A percentile compares a stretch with the other conserved stretches of the same genome.
Conservation (phyloP, 2,888 invertebrate genomes). For the Spatulosminthurus flaviceps region DNA sequence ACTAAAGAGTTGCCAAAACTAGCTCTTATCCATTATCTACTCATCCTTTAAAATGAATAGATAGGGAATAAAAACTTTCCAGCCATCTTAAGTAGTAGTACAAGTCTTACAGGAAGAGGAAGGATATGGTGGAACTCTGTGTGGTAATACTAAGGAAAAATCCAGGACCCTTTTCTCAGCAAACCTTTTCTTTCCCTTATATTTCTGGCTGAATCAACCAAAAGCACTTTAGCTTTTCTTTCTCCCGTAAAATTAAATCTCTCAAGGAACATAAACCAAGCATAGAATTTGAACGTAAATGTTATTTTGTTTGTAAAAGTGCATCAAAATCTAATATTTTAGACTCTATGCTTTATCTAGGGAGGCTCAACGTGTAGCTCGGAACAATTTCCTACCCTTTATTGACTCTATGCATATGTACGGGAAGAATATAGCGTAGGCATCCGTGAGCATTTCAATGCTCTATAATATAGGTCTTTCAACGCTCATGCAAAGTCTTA, state of each 20-base stretch:
- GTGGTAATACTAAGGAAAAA: too few species aligned
- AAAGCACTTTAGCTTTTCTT: neutral
- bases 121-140: neutral
- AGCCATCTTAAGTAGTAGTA: neutral
- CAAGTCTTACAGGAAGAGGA: neutral
- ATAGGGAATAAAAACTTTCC: constrained; percentile 19
- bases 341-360: neutral
- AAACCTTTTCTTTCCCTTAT: neutral
- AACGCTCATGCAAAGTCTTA: too few species aligned
- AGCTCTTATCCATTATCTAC: constrained; percentile 39
- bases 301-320: neutral
- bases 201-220: constrained; percentile 31
- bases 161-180: neutral
- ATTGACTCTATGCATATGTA: too few species aligned
- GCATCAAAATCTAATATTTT: neutral
- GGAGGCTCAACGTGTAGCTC: too few species aligned
- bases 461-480: too few species aligned
- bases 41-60: constrained; percentile 41
- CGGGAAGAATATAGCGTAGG: too few species aligned
- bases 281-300: neutral
- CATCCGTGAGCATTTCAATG: too few species aligned
- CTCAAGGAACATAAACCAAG: neutral
- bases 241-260: constrained; percentile 21
- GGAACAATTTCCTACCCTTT: too few species aligned
- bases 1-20: neutral